These are phyloP conservation scores for Apamea crenata DNA, from an alignment of 2,888 invertebrate species.

Conservation along the genomic window DNA sequence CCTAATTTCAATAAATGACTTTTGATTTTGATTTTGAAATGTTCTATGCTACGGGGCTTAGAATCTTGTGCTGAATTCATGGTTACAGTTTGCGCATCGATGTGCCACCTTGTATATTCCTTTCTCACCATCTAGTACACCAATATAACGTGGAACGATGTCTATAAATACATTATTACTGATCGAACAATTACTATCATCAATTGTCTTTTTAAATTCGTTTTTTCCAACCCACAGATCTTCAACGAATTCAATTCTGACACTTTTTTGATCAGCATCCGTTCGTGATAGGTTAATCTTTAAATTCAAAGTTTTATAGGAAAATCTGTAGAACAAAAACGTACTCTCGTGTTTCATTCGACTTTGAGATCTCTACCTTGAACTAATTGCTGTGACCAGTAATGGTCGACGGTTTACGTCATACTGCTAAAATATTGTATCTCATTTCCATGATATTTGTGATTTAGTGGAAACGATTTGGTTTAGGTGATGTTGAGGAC, in stretches of 20 bases:
- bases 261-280: conserved; percentile 32
- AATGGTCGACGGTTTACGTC: conserved; percentile 51
- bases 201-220: conserved; percentile 13
- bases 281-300: conserved; percentile 47
- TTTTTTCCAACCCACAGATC: not conserved
- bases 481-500: not conserved
- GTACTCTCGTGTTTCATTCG: conserved; percentile 52
- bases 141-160: conserved; percentile 5
- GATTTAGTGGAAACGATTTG: conserved; percentile 10
- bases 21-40: no score
- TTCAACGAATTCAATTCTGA: conserved; percentile 15
- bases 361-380: conserved; percentile 56
- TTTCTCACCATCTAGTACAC: not conserved
- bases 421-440: conserved; percentile 48
- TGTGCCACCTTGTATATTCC: not conserved
- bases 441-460: conserved; percentile 50
- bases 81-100: not conserved
- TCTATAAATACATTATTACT: not conserved
- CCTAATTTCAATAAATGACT: no score
- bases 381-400: conserved; percentile 51
- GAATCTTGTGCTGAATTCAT: not conserved
- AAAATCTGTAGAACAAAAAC: conserved; percentile 50
- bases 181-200: conserved; percentile 12
- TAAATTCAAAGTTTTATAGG: conserved; percentile 31
- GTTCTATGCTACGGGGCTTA: not conserved